Percentiles rank a stretch among this genome's conserved stretches.
These are phyloP conservation scores for Julus scanicus DNA, from an alignment of 2,888 invertebrate species.

Conservation along the genomic window DNA sequence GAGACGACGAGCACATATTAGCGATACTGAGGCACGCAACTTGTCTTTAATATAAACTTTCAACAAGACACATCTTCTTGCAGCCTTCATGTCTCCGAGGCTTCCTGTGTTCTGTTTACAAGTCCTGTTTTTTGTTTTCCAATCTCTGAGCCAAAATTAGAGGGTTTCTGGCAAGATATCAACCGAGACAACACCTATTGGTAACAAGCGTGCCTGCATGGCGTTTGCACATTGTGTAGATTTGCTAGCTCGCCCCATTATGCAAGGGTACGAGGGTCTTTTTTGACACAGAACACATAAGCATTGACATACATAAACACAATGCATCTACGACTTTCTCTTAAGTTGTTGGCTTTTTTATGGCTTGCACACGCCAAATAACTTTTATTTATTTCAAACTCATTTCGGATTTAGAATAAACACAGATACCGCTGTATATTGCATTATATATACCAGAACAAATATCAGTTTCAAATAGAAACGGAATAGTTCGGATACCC, in stretches of 20 bases:
- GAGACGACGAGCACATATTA: too few species aligned
- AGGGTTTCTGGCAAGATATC: background rate
- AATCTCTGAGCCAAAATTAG: background rate
- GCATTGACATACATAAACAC: conserved; percentile 1
- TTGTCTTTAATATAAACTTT: background rate
- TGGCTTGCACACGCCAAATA: background rate
- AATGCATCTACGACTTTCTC: conserved; percentile 1
- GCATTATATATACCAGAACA: conserved; percentile 1
- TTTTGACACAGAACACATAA: conserved; percentile 1
- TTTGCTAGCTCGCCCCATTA: background rate
- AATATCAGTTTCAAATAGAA: conserved; percentile 1
- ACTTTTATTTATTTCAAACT: conserved; percentile 1
- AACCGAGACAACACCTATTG: background rate
- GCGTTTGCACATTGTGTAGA: background rate
- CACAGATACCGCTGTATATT: background rate
- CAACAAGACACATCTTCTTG: background rate
- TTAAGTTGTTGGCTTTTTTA: conserved; percentile 1
- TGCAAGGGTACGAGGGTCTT: background rate
- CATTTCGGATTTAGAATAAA: background rate
- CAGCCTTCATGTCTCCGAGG: background rate
- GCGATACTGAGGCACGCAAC: too few species aligned
- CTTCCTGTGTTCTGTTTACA: background rate
- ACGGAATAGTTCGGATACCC: background rate
- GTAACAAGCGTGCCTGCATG: background rate
- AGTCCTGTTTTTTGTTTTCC: conserved; percentile 1